Conservation (phyloP, 2,113 vertebrate genomes). For the Erinaceus europaeus region DNA sequence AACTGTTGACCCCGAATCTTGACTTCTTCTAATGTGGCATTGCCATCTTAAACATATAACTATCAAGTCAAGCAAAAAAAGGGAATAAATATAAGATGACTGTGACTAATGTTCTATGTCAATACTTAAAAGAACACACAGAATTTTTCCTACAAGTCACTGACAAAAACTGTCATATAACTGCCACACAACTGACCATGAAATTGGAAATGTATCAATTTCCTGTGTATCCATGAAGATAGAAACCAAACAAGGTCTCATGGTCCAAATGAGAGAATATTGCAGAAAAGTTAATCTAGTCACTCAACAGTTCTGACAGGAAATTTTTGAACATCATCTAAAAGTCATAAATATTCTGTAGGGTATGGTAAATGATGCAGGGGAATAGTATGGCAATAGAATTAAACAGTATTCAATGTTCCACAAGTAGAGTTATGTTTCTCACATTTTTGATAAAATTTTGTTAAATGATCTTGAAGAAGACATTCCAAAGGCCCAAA, state of each 20-base stretch:
- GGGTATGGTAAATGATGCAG: no score
- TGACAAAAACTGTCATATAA: not conserved
- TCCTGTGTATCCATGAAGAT: not conserved
- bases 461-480: not conserved
- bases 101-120: not conserved
- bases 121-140: not conserved
- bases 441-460: conserved; percentile 3
- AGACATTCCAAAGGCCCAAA: no score
- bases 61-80: not conserved
- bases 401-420: not conserved
- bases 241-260: not conserved
- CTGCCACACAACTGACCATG: not conserved
- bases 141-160: not conserved
- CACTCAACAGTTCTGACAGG: not conserved
- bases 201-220: not conserved
- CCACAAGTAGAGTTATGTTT: not conserved
- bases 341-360: not conserved
- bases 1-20: not conserved
- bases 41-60: not conserved
- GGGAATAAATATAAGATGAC: not conserved
- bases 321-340: not conserved
- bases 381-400: no score
- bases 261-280: not conserved
- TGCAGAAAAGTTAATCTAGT: no score
- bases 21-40: not conserved